phyloP scores from a whole-genome alignment of 2,888 invertebrate species.

The Neria commutata region DNA sequence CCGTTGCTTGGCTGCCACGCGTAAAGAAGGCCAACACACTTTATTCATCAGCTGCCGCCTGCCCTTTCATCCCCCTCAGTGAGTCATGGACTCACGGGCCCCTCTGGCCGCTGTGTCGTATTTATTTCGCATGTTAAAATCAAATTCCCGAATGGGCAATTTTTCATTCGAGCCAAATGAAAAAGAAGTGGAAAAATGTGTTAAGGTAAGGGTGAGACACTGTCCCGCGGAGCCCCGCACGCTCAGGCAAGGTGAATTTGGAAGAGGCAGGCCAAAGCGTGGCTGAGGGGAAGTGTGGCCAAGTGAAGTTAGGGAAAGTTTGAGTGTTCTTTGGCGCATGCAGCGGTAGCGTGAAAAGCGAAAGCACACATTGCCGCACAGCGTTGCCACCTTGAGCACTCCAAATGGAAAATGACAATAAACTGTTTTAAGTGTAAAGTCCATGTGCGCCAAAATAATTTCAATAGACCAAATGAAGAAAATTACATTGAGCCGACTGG shows the following conservation, averaged over 20 bases:
- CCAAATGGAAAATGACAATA: too few species aligned
- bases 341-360: too few species aligned
- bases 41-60: constrained; percentile 5
- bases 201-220: constrained; percentile 39
- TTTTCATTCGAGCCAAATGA: constrained; percentile 54
- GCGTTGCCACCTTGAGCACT: too few species aligned
- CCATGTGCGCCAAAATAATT: too few species aligned
- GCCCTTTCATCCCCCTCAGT: constrained; percentile 10
- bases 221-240: background rate
- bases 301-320: background rate
- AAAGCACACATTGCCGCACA: too few species aligned
- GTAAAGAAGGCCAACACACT: constrained; percentile 17
- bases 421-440: too few species aligned
- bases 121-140: constrained; percentile 57
- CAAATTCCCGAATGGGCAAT: constrained; percentile 59
- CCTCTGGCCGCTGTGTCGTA: constrained; percentile 48
- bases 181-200: constrained; percentile 51
- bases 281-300: background rate
- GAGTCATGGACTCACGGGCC: too few species aligned
- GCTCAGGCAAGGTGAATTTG: background rate
- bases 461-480: too few species aligned
- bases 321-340: background rate
- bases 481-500: too few species aligned
- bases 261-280: too few species aligned
- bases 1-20: background rate